Base-by-base conservation (phyloP, 2,797 vertebrate species). In the Rhynchonycteris naso region DNA sequence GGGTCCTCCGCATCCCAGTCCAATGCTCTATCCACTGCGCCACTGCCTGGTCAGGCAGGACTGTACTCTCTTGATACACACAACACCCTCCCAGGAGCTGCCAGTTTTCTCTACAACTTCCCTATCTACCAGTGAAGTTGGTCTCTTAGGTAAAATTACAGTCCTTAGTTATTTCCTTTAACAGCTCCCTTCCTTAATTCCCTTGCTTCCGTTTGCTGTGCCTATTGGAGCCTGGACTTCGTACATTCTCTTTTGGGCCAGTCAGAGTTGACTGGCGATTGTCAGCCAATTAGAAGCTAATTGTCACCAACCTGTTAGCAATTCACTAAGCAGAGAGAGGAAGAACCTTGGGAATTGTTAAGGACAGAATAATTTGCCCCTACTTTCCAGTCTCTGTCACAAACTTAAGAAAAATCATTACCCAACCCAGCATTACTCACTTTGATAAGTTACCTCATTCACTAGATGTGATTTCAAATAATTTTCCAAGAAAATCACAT, bases 401-500 rank as follows among this genome's bases (percentile, higher is more conserved):
- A 85, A 91, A 66, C 47, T 69, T 71, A 10, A 71, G 43, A 75
- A 88, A 91, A 56, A 22, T 74, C 19, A 65, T 95, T 88, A 65
- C 88, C 61, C 15, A 79, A 65, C 52, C 88, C 81, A 75, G 19
- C 56, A 71, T 94, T 52, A 78, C 14, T 92, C 56, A 78, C 65
- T 30, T 87, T 92, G 83, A 94, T 91, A 83, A 91, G 59, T 68
- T 35, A 82, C 26, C n/a, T 95, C 74, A 56, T 87, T 83, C 89
- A 76, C 78, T 56, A 92, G 76, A 88, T 72, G 59, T 61, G 52
- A 95, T 93, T 96, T 93, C 89, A 91, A 95, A 93, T 91, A 52
- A 94, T 95, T 93, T 97, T 91, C 87, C 85, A 80, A 95, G 93
- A 90, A 96, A 95, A 95, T 91, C 72, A 97, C 96, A 95, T 95